phyloP scores from a whole-genome alignment of 2,888 invertebrate genomes.

The Elysia crispata region DNA sequence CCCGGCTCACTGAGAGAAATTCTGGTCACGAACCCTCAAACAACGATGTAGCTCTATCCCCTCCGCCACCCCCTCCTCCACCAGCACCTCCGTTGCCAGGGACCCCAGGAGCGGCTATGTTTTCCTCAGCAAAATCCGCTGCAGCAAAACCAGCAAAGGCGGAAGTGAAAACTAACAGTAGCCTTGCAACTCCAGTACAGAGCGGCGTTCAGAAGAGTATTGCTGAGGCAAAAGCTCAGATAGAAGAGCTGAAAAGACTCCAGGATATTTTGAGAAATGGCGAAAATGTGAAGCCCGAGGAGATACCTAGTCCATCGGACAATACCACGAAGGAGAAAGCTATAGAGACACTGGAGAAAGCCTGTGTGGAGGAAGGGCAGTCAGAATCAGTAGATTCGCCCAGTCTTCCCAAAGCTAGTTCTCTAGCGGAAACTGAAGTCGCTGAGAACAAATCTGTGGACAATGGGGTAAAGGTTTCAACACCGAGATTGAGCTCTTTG shows the following conservation, averaged over 20 bases:
- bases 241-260: slow-evolving; percentile 50
- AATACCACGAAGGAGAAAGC: neutral
- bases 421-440: neutral
- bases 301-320: neutral
- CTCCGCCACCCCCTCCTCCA: neutral
- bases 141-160: neutral
- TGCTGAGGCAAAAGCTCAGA: slow-evolving; percentile 42
- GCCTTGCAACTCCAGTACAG: neutral
- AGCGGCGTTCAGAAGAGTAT: neutral
- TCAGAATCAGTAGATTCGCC: neutral
- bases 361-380: neutral
- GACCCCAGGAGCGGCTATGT: neutral
- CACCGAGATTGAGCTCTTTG: slow-evolving; percentile 58
- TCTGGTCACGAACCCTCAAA: neutral
- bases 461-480: neutral
- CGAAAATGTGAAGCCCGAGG: neutral
- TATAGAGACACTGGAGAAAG: neutral
- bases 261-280: slow-evolving; percentile 35
- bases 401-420: too few relatives aligned
- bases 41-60: neutral
- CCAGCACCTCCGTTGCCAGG: slow-evolving; percentile 21
- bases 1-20: slow-evolving; percentile 17
- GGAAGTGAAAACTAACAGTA: neutral
- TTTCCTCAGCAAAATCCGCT: neutral
- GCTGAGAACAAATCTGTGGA: neutral